Conservation (phyloP, 92 coral and sea anemone genomes). For the Galaxea fascicularis region DNA sequence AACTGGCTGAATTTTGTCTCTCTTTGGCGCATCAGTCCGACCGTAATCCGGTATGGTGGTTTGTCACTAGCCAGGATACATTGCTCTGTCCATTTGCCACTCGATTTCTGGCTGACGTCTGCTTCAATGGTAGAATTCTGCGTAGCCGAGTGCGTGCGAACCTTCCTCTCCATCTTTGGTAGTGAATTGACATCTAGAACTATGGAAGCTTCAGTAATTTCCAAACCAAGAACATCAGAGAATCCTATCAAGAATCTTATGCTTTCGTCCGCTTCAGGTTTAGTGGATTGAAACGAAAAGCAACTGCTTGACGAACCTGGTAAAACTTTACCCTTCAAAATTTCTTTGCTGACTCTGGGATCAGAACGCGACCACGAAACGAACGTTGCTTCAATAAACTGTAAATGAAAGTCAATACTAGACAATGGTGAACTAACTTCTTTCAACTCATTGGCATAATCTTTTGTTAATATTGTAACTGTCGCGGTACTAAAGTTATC, state of each 20-base stretch:
- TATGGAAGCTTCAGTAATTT: conserved; percentile 31
- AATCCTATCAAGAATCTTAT: conserved; percentile 34
- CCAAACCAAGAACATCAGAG: conserved; percentile 45
- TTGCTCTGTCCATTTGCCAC: conserved; percentile 42
- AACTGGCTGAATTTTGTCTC: conserved; percentile 15
- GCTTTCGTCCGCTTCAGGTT: conserved; percentile 33
- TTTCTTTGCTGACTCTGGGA: conserved; percentile 46
- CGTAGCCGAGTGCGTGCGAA: conserved; percentile 25
- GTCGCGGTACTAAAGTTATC: conserved; percentile 25
- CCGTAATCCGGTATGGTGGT: conserved; percentile 38
- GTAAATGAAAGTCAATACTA: conserved; percentile 29
- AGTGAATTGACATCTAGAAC: conserved; percentile 9
- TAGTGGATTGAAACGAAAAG: conserved; percentile 29
- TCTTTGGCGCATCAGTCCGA: conserved; percentile 17
- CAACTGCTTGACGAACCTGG: conserved; percentile 24
- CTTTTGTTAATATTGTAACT: conserved; percentile 26
- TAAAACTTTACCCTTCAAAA: conserved; percentile 36
- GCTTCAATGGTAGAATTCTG: conserved; percentile 38
- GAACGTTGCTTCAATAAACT: conserved; percentile 22
- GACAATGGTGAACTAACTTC: conserved; percentile 22
- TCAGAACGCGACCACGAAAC: conserved; percentile 38
- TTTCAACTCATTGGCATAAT: conserved; percentile 28
- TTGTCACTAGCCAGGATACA: conserved; percentile 28
- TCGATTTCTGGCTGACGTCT: conserved; percentile 24
- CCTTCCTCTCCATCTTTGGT: conserved; percentile 30